These are phyloP conservation scores for Hyperoplus immaculatus DNA, from an alignment of 2,797 vertebrate species.

Conservation along the genomic window DNA sequence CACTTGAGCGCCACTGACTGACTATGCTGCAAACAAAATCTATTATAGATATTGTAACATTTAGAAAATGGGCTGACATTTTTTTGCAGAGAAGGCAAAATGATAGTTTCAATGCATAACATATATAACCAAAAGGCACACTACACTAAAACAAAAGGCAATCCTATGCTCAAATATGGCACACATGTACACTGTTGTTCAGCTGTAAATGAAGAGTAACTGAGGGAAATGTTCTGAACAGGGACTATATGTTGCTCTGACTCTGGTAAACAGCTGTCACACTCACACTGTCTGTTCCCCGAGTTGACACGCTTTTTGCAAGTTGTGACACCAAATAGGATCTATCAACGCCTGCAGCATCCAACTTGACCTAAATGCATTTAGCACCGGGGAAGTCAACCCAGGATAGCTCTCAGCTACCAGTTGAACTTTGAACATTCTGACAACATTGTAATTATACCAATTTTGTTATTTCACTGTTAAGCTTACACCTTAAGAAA, in stretches of 20 bases:
- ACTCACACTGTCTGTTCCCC: slow-evolving; percentile 8
- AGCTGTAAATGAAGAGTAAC: not conserved
- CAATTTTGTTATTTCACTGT: not conserved
- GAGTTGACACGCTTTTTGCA: slow-evolving; percentile 30
- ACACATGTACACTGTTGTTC: not conserved
- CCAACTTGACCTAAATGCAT: slow-evolving; percentile 37
- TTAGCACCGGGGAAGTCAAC: not conserved
- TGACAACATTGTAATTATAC: not conserved
- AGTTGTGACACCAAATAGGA: slow-evolving; percentile 38
- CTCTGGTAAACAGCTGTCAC: not conserved
- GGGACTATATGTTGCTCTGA: not conserved
- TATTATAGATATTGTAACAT: not conserved
- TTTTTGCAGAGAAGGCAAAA: not conserved
- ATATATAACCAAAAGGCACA: slow-evolving; percentile 33
- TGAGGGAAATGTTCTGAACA: not conserved
- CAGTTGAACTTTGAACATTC: not conserved
- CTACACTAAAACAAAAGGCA: not conserved
- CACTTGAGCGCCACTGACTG: not conserved
- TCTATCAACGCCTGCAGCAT: slow-evolving; percentile 6
- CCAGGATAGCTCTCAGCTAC: slow-evolving; percentile 10
- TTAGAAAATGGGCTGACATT: not conserved
- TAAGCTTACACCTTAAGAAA: not conserved
- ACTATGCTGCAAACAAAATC: not conserved
- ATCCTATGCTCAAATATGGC: slow-evolving; percentile 19
- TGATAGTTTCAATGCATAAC: not conserved